These are phyloP conservation scores for Rutpela maculata DNA, from an alignment of 2,888 invertebrate species.

Conservation along the genomic window DNA sequence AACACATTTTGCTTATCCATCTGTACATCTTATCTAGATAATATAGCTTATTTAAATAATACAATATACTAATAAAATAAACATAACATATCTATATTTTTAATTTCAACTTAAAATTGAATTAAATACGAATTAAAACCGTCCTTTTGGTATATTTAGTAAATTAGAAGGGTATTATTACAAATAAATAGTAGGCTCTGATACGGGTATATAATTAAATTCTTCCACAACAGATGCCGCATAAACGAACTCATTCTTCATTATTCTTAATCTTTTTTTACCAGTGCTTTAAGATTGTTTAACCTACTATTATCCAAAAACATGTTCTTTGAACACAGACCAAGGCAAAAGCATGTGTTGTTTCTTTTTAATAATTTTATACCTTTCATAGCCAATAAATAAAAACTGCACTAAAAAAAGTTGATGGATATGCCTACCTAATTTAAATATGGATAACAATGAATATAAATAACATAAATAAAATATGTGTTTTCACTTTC, in stretches of 20 bases:
- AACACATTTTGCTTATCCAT: conserved; percentile 38
- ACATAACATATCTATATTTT: conserved; percentile 44
- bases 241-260: conserved; percentile 48
- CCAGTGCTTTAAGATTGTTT: conserved; percentile 32
- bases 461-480: background rate
- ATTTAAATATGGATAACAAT: background rate
- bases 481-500: background rate
- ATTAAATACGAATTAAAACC: conserved; percentile 58
- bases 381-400: conserved; percentile 8
- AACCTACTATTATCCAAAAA: conserved; percentile 46
- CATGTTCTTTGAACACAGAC: conserved; percentile 31
- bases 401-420: background rate
- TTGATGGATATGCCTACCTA: conserved; percentile 22
- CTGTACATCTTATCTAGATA: conserved; percentile 38
- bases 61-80: conserved; percentile 45
- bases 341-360: conserved; percentile 40
- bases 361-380: conserved; percentile 30
- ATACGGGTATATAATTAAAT: conserved; percentile 67
- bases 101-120: conserved; percentile 60
- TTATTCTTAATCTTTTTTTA: conserved; percentile 38
- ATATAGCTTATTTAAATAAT: conserved; percentile 38
- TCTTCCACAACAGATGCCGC: conserved; percentile 67
- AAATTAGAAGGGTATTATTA: conserved; percentile 70
- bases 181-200: conserved; percentile 66
- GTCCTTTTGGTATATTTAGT: conserved; percentile 63